phyloP scores from a whole-genome alignment of 2,888 invertebrate species.

The Leptinotarsa peninsularis region DNA sequence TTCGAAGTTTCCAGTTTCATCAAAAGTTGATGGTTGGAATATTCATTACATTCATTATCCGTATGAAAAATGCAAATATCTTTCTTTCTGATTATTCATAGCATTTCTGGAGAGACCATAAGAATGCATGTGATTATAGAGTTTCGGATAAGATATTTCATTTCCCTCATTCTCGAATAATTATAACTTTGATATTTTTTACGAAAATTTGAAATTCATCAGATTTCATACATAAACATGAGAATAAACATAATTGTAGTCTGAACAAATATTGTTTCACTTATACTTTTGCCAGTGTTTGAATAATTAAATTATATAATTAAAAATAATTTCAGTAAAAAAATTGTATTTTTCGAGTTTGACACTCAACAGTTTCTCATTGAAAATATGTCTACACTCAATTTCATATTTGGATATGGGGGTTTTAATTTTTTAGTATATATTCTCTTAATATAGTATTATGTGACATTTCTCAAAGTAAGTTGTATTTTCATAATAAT shows the following conservation, averaged over 20 bases:
- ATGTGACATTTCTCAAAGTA: too few species aligned
- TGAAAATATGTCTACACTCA: too few species aligned
- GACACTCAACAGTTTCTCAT: too few species aligned
- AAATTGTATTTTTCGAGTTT: too few species aligned
- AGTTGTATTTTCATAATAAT: too few species aligned
- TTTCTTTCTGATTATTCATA: conserved; percentile 32
- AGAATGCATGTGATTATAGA: conserved; percentile 32
- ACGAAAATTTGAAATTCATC: conserved; percentile 4
- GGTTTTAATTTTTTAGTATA: too few species aligned
- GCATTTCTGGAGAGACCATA: conserved; percentile 26
- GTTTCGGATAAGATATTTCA: conserved; percentile 10
- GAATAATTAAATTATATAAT: too few species aligned
- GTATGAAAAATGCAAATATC: conserved; percentile 34
- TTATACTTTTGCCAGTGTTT: too few species aligned
- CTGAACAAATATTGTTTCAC: too few species aligned
- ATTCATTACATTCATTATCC: conserved; percentile 7
- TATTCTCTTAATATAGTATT: too few species aligned
- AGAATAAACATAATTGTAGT: not conserved
- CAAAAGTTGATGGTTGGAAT: not conserved
- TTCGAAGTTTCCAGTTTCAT: not conserved
- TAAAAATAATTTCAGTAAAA: too few species aligned
- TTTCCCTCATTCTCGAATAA: not conserved
- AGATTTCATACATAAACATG: conserved; percentile 2
- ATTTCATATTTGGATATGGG: too few species aligned
- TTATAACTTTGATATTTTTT: conserved; percentile 1